phyloP scores from a whole-genome alignment of 1,140 invertebrate genomes.

The Anadara kagoshimensis region DNA sequence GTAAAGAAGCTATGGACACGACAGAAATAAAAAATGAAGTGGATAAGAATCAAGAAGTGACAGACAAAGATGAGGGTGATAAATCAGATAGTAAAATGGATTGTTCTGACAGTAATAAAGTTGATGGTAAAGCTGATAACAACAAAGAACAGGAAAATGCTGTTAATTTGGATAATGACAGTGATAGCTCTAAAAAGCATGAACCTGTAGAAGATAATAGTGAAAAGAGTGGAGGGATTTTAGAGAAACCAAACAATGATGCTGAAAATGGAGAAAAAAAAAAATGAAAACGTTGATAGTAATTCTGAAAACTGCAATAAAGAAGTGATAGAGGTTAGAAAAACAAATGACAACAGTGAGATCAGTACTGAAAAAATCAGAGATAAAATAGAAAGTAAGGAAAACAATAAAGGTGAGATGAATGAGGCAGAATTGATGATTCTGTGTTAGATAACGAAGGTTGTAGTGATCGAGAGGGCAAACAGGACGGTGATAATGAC shows the following conservation, averaged over 20 bases:
- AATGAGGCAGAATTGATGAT: not conserved
- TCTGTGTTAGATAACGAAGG: not conserved
- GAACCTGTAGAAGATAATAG: not conserved
- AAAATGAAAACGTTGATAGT: too few relatives aligned
- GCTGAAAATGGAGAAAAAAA: too few relatives aligned
- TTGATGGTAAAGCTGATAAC: not conserved
- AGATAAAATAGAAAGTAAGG: slow-evolving; percentile 3
- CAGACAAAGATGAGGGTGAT: slow-evolving; percentile 49
- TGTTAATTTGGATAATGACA: not conserved
- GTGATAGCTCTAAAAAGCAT: not conserved
- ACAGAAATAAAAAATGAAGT: slow-evolving; percentile 50
- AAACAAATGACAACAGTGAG: not conserved
- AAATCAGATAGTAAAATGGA: slow-evolving; percentile 71
- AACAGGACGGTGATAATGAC: not conserved
- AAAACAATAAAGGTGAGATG: not conserved
- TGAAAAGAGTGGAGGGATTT: too few relatives aligned
- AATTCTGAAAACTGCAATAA: too few relatives aligned
- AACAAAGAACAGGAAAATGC: too few relatives aligned
- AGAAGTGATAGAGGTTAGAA: not conserved
- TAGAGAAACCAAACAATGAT: too few relatives aligned
- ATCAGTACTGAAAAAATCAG: not conserved
- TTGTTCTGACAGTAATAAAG: slow-evolving; percentile 27
- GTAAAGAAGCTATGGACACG: slow-evolving; percentile 4
- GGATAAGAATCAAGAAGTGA: slow-evolving; percentile 65
- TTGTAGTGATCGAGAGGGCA: too few relatives aligned